These are phyloP conservation scores for Arctia plantaginis DNA, from an alignment of 2,888 invertebrate species.

Conservation along the genomic window DNA sequence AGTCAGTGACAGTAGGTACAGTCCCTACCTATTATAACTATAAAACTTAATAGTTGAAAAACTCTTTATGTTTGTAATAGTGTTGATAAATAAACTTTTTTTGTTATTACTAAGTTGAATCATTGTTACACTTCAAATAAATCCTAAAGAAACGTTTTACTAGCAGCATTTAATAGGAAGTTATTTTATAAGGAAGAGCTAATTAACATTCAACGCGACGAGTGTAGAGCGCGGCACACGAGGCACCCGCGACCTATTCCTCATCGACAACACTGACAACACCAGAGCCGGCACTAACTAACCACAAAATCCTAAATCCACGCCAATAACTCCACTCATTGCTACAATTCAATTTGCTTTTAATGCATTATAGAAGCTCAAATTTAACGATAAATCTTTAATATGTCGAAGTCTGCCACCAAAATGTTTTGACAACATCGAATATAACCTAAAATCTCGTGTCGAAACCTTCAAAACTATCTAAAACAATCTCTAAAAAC, in stretches of 20 bases:
- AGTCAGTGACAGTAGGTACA: too few species aligned
- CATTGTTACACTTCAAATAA: conserved; percentile 3
- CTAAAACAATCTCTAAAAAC: conserved; percentile 64
- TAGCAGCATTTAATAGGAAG: conserved; percentile 72
- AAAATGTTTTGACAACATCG: conserved; percentile 82
- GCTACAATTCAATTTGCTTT: conserved; percentile 15
- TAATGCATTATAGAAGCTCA: conserved; percentile 18
- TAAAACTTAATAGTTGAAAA: background rate
- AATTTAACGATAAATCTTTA: conserved; percentile 30
- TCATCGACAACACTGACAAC: conserved; percentile 52
- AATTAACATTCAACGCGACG: conserved; percentile 81
- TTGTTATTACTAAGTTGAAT: background rate
- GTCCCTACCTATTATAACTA: too few species aligned
- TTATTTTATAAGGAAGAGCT: conserved; percentile 78
- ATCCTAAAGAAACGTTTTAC: conserved; percentile 13
- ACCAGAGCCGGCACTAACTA: conserved; percentile 45
- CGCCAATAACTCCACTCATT: conserved; percentile 21
- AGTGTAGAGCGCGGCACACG: conserved; percentile 71
- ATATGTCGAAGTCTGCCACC: conserved; percentile 51
- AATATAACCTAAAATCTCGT: conserved; percentile 85
- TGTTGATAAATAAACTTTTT: background rate
- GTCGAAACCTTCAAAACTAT: conserved; percentile 73
- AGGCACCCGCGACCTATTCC: conserved; percentile 63
- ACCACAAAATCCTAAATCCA: conserved; percentile 44
- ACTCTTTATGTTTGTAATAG: background rate